A percentile compares a stretch with the other conserved stretches of the same genome.
phyloP scores from a whole-genome alignment of 2,888 invertebrate species.

The Andrena bicolor region DNA sequence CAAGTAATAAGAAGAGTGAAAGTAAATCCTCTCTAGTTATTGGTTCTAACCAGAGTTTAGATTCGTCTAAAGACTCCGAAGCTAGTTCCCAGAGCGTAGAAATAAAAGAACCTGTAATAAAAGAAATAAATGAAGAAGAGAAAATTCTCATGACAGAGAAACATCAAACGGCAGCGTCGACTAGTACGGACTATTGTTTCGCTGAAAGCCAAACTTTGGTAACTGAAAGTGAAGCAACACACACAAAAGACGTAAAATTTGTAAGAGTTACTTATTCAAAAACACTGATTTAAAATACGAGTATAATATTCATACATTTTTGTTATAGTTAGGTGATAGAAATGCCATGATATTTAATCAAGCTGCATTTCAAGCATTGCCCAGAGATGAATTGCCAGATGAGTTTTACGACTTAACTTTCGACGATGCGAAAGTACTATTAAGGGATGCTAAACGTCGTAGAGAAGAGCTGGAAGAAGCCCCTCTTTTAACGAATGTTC shows the following conservation, averaged over 20 bases:
- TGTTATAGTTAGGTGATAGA: slow-evolving; percentile 89
- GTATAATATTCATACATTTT: slow-evolving; percentile 21
- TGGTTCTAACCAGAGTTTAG: slow-evolving; percentile 8
- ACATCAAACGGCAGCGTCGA: slow-evolving; percentile 7
- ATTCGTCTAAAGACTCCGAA: slow-evolving; percentile 1
- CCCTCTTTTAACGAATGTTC: slow-evolving; percentile 90
- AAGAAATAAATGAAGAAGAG: not conserved
- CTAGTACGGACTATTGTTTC: not conserved
- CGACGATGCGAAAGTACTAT: slow-evolving; percentile 91
- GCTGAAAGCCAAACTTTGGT: not conserved
- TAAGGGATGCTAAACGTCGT: slow-evolving; percentile 90
- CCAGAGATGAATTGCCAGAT: slow-evolving; percentile 92
- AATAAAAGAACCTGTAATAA: not conserved
- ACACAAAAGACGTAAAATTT: slow-evolving; percentile 65
- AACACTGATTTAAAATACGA: not conserved
- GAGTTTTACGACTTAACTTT: slow-evolving; percentile 95
- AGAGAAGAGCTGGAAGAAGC: slow-evolving; percentile 89
- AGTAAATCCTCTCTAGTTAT: not conserved
- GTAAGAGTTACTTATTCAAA: slow-evolving; percentile 64
- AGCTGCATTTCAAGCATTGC: slow-evolving; percentile 86
- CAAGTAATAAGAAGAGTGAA: slow-evolving; percentile 1
- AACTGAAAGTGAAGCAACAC: slow-evolving; percentile 3
- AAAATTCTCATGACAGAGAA: slow-evolving; percentile 3
- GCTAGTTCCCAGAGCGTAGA: not conserved
- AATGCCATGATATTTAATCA: slow-evolving; percentile 91